Evolutionary conservation across 2,797 vertebrate species (phyloP).

Genomic region (Oryzias sinensis): DNA sequence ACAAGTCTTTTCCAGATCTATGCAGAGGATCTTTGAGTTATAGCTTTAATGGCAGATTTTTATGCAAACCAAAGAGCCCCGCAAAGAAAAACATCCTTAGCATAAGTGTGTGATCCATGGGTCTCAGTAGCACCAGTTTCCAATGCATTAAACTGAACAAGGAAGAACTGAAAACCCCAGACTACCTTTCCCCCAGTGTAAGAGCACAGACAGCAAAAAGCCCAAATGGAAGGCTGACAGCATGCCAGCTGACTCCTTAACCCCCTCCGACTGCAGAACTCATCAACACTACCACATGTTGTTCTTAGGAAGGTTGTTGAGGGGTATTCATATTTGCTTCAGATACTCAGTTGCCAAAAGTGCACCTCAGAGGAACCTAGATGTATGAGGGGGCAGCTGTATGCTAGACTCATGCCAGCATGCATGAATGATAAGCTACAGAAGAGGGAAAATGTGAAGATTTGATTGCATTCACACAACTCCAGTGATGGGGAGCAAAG

Average conservation of each 20-base stretch:
- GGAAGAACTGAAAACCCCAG: constrained; percentile 15
- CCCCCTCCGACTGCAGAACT: constrained; percentile 45
- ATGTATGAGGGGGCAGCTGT: constrained; percentile 11
- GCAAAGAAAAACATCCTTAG: constrained; percentile 40
- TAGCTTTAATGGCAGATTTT: constrained; percentile 38
- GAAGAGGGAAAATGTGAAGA: constrained; percentile 15
- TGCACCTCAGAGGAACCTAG: constrained; percentile 28
- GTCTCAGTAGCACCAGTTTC: constrained; percentile 37
- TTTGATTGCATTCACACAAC: constrained; percentile 18
- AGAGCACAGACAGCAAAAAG: constrained; percentile 22
- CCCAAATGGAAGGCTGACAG: constrained; percentile 26
- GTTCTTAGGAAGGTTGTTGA: constrained; percentile 38
- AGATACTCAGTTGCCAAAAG: constrained; percentile 42
- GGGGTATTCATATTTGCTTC: constrained; percentile 36
- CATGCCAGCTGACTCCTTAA: constrained; percentile 36
- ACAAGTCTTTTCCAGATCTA: constrained; percentile 23
- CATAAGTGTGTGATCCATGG: constrained; percentile 52
- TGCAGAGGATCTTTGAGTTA: constrained; percentile 32
- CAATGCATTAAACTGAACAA: constrained; percentile 51
- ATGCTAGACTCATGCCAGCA: neutral
- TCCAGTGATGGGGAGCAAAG: constrained; percentile 32
- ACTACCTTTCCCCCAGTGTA: constrained; percentile 19
- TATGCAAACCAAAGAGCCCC: constrained; percentile 30
- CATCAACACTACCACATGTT: constrained; percentile 50
- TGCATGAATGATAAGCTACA: constrained; percentile 7